Conservation (phyloP, 2,888 invertebrate species). For the Biston betularia region DNA sequence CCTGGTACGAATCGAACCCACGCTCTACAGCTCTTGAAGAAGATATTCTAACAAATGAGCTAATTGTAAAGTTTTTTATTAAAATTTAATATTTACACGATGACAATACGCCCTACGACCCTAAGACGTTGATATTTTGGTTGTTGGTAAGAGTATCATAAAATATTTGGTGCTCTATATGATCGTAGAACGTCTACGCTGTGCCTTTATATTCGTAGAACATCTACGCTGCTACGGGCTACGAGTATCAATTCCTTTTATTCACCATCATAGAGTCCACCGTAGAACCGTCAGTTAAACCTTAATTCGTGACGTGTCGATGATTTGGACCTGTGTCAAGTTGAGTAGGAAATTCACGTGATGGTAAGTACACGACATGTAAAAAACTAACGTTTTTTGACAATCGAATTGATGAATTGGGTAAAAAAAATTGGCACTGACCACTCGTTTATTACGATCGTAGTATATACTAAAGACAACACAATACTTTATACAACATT, state of each 20-base stretch:
- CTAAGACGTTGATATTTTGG: no score
- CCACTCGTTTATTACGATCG: neutral
- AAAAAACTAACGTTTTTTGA: neutral
- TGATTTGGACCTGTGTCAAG: neutral
- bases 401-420: neutral
- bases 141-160: no score
- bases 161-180: neutral
- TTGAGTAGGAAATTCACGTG: neutral
- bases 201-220: conserved; percentile 16
- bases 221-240: conserved; percentile 12
- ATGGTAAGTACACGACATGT: neutral
- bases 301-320: no score
- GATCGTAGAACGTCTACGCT: conserved; percentile 8
- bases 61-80: no score
- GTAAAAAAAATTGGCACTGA: neutral
- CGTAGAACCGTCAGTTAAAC: no score
- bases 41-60: no score
- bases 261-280: neutral
- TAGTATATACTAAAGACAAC: neutral
- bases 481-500: neutral
- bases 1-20: no score
- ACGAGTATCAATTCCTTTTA: neutral
- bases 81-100: no score
- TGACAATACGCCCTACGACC: no score
- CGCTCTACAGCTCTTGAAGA: no score